Evolutionary conservation across 2,113 vertebrate genomes (phyloP).

Genomic region (Tupaia tana): DNA sequence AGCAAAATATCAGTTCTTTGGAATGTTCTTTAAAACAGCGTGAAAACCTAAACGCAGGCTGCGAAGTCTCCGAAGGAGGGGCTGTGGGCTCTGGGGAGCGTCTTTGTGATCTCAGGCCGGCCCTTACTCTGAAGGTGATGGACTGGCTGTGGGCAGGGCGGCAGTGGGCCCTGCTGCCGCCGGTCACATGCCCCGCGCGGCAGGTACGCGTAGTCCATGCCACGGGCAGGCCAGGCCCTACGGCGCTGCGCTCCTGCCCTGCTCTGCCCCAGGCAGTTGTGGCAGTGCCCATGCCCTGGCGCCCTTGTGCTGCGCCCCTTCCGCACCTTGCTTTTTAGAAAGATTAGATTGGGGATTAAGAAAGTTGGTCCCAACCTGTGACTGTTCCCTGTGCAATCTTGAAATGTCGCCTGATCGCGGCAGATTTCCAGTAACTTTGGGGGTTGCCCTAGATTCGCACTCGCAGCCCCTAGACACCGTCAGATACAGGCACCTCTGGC

Average conservation of each 20-base stretch:
- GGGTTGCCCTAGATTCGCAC: neutral
- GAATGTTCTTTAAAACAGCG: neutral
- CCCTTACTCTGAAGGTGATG: neutral
- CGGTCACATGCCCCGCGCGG: neutral
- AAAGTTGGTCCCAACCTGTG: neutral
- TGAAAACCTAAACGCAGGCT: neutral
- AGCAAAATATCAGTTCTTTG: neutral
- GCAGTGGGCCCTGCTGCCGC: neutral
- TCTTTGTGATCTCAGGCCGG: neutral
- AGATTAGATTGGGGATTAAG: neutral
- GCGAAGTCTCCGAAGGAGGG: neutral
- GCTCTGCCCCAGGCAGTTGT: neutral
- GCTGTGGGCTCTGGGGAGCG: neutral
- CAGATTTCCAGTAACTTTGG: neutral
- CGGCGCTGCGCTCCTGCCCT: neutral
- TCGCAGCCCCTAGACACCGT: neutral
- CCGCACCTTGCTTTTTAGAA: neutral
- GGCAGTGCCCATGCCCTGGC: neutral
- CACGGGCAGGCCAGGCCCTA: too few species aligned
- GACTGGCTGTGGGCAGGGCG: neutral
- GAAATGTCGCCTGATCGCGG: neutral
- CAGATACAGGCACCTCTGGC: neutral
- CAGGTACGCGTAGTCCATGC: too few species aligned
- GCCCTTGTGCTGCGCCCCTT: neutral
- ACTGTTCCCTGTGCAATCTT: neutral